A percentile compares a stretch with the other conserved stretches of the same genome.
These are phyloP conservation scores for Dorcus hopei DNA, from an alignment of 2,888 invertebrate genomes.

Conservation along the genomic window DNA sequence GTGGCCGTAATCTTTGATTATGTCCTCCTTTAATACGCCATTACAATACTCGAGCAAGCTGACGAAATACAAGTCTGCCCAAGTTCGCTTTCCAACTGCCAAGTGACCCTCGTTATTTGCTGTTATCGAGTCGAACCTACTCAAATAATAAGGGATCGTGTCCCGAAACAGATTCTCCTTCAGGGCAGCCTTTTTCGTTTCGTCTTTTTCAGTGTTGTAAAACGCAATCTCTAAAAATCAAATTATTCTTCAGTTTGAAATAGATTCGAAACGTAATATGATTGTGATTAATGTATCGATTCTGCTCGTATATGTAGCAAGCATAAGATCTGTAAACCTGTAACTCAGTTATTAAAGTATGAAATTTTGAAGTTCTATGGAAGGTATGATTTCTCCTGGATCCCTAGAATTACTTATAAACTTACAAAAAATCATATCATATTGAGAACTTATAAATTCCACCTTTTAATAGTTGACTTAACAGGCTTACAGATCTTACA, in stretches of 20 bases:
- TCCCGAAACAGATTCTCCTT: constrained; percentile 50
- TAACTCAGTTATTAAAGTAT: too few species aligned
- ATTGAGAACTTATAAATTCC: too few species aligned
- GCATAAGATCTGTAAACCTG: too few species aligned
- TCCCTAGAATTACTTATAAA: too few species aligned
- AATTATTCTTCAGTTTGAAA: neutral
- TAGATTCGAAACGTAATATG: too few species aligned
- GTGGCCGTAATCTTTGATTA: constrained; percentile 57
- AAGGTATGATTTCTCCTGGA: too few species aligned
- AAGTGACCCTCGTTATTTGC: constrained; percentile 52
- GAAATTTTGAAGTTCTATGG: too few species aligned
- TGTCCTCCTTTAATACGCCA: constrained; percentile 54
- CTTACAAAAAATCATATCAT: too few species aligned
- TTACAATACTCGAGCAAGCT: constrained; percentile 59
- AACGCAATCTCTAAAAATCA: constrained; percentile 16
- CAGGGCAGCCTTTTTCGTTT: constrained; percentile 50
- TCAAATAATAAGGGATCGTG: constrained; percentile 55
- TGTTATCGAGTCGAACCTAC: constrained; percentile 55
- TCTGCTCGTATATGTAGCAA: too few species aligned
- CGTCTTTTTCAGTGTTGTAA: constrained; percentile 47
- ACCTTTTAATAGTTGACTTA: too few species aligned
- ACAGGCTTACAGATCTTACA: too few species aligned
- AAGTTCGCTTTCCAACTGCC: constrained; percentile 50
- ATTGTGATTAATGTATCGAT: too few species aligned
- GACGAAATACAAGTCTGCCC: constrained; percentile 63